Conservation (phyloP, 2,113 vertebrate species). For the Charina bottae region DNA sequence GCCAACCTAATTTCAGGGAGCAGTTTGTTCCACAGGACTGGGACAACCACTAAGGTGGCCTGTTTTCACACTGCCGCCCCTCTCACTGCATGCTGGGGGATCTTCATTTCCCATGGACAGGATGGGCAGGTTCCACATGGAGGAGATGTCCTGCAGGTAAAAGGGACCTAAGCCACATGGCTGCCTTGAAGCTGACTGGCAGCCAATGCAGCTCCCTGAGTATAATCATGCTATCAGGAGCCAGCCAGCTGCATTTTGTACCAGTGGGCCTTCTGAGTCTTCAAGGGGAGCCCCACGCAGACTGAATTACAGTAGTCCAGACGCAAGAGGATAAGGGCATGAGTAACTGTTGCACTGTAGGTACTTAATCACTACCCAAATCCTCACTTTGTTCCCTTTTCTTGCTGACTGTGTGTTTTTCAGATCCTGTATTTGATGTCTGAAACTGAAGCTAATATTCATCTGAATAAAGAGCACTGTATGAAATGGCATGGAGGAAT, state of each 20-base stretch:
- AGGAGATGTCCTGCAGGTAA: neutral
- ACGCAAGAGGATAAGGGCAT: neutral
- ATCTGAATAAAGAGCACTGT: conserved; percentile 35
- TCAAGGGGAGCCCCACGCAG: neutral
- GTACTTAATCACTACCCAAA: neutral
- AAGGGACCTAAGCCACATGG: neutral
- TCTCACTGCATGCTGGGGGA: neutral
- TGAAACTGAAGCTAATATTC: conserved; percentile 10
- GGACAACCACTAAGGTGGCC: neutral
- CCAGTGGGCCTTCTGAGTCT: neutral
- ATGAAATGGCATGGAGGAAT: neutral
- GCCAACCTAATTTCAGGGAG: neutral
- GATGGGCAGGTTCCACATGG: neutral
- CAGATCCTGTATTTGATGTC: neutral
- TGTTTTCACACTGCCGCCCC: neutral
- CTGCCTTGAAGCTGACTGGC: neutral
- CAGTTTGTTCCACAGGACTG: neutral
- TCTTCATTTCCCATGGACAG: neutral
- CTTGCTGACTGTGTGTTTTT: neutral
- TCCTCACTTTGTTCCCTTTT: neutral
- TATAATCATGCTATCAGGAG: neutral
- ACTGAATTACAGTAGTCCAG: neutral
- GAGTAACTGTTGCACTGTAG: neutral
- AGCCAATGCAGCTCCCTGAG: neutral
- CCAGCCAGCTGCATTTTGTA: neutral